Evolutionary conservation across 2,888 invertebrate species (phyloP).

Genomic region (Steromphala cineraria): DNA sequence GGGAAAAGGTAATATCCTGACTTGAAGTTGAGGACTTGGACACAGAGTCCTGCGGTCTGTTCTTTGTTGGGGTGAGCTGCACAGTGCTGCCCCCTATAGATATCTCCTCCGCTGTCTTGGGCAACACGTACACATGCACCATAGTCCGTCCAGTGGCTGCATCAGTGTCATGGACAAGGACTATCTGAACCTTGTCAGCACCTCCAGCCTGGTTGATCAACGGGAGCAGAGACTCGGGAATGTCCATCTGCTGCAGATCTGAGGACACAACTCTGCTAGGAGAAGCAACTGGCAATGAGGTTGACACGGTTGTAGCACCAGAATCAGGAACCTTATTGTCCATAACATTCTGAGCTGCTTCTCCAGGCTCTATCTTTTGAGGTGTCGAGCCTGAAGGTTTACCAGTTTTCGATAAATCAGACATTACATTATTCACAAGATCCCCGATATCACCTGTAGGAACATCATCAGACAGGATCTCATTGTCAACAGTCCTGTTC

Average conservation of each 20-base stretch:
- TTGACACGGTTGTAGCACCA: neutral
- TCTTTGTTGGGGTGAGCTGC: neutral
- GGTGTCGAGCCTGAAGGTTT: neutral
- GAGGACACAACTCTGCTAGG: neutral
- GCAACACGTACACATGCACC: constrained; percentile 59
- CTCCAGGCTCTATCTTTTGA: neutral
- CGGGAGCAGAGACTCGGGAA: neutral
- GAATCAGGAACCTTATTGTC: neutral
- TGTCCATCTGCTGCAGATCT: neutral
- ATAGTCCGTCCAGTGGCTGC: constrained; percentile 45
- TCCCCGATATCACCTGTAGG: neutral
- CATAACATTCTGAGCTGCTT: no score
- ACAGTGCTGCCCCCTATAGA: neutral
- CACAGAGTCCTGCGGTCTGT: neutral
- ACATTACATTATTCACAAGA: neutral
- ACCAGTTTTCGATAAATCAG: neutral
- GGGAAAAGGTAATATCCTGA: neutral
- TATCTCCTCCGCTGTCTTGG: constrained; percentile 18
- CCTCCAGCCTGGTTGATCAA: constrained; percentile 13
- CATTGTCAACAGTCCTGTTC: neutral
- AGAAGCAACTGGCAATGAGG: neutral
- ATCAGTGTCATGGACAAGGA: constrained; percentile 49
- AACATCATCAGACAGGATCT: neutral
- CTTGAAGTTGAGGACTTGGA: no score
- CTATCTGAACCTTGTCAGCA: constrained; percentile 48